phyloP scores from a whole-genome alignment of 2,888 invertebrate genomes.

The Mythimna albipuncta region DNA sequence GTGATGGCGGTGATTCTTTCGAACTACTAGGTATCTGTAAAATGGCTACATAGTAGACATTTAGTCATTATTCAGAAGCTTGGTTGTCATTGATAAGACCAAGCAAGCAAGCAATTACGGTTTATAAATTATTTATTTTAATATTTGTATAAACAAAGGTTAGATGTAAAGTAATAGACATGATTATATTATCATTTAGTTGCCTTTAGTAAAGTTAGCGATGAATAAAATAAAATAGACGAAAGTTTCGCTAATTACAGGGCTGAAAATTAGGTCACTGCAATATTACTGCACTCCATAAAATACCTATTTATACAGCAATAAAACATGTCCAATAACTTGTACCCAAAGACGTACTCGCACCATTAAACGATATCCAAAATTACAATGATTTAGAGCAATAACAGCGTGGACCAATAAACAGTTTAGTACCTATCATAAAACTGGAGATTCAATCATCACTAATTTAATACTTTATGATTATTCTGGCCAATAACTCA shows the following conservation, averaged over 20 bases:
- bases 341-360: slow-evolving; percentile 29
- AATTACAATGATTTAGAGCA: slow-evolving; percentile 59
- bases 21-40: background rate
- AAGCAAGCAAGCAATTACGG: too few relatives aligned
- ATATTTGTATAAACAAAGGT: too few relatives aligned
- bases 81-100: too few relatives aligned
- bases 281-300: slow-evolving; percentile 14
- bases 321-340: slow-evolving; percentile 42
- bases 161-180: too few relatives aligned
- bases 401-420: slow-evolving; percentile 49
- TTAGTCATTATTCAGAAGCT: background rate
- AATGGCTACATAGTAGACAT: background rate
- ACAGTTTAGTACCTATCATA: slow-evolving; percentile 56
- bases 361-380: slow-evolving; percentile 39
- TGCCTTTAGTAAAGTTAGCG: background rate
- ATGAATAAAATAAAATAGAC: background rate
- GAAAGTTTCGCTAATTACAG: background rate
- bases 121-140: too few relatives aligned
- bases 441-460: slow-evolving; percentile 55
- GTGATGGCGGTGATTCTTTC: too few relatives aligned
- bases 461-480: slow-evolving; percentile 60
- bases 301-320: slow-evolving; percentile 24
- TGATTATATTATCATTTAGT: background rate
- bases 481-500: slow-evolving; percentile 47
- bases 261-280: slow-evolving; percentile 14